Base-by-base conservation (phyloP, 1,140 invertebrate genomes). In the Cyphomyrmex costatus region DNA sequence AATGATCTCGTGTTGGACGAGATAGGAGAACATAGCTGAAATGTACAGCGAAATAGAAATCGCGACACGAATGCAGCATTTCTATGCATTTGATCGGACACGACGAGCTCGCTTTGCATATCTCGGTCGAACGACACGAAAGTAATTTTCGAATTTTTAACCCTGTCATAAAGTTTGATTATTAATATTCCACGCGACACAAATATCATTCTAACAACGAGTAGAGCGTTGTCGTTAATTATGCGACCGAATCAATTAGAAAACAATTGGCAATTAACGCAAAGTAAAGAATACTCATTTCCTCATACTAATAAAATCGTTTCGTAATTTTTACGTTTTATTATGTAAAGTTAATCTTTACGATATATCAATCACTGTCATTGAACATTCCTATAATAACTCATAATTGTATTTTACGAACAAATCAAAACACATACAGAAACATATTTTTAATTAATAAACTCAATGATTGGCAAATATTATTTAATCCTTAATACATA, bases 141-240 rank as follows among this genome's bases (percentile, higher is more conserved):
- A 74, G 68, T 60, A 42, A 8, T 56, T 73, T 27, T 60, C 74
- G 14, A 49, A 61, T 83, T 74, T 83, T 83, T 83, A 83, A 83
- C 42, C 74, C 2, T 30, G 33, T 83, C 63, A 68, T 16, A 60
- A 83, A 83, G 27, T 83, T 74, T 74, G 53, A 74, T 83, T 74
- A 83, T 60, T 83, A 74, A 83, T 33, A 27, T 14, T 58, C n/a
- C 24, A 24, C 8, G 30, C 21, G 24, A 14, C 36, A 46, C 24
- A 71, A 82, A 24, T 12, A 21, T 42, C 27, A 60, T 33, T 74
- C 36, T 60, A 33, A 21, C n/a, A 1, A 8, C 14, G 21, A 33
- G 36, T 42, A 42, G 36, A 66, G 12, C 10, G 27, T 24, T 21
- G n/a, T 24, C 6, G 12, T 61, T 36, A 19, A 24, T 16, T 4